Evolutionary conservation across 2,888 invertebrate genomes (phyloP).

Genomic region (Lasioglossum pauxillum): DNA sequence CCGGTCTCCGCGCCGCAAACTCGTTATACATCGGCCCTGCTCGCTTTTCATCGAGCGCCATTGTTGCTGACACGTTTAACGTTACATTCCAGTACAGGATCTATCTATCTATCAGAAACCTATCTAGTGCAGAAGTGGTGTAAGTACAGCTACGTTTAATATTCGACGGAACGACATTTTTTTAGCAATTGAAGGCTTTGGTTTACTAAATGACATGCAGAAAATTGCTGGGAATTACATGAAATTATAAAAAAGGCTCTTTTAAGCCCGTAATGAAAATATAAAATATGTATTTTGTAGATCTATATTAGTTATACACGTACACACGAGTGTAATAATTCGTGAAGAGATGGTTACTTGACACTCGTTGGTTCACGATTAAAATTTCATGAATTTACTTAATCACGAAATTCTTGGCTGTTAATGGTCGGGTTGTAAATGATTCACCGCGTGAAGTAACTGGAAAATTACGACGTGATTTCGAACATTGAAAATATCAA

Average conservation of each 20-base stretch:
- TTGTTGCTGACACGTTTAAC: conserved; percentile 8
- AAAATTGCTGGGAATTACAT: background rate
- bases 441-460: background rate
- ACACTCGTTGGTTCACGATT: background rate
- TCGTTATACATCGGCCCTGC: background rate
- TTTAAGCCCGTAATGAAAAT: background rate
- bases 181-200: background rate
- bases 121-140: too few species aligned
- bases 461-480: background rate
- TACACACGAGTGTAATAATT: background rate
- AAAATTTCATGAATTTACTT: background rate
- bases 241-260: too few species aligned
- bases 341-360: background rate
- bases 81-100: background rate
- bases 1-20: conserved; percentile 7
- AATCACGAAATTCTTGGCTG: background rate
- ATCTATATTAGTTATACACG: background rate
- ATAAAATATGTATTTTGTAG: background rate
- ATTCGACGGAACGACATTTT: background rate
- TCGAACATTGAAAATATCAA: background rate
- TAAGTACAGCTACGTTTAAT: too few species aligned
- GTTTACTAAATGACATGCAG: background rate
- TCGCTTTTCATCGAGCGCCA: background rate
- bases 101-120: too few species aligned
- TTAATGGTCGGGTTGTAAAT: background rate